These are phyloP conservation scores for Xiphophorus hellerii DNA, from an alignment of 2,113 vertebrate genomes.

Conservation along the genomic window DNA sequence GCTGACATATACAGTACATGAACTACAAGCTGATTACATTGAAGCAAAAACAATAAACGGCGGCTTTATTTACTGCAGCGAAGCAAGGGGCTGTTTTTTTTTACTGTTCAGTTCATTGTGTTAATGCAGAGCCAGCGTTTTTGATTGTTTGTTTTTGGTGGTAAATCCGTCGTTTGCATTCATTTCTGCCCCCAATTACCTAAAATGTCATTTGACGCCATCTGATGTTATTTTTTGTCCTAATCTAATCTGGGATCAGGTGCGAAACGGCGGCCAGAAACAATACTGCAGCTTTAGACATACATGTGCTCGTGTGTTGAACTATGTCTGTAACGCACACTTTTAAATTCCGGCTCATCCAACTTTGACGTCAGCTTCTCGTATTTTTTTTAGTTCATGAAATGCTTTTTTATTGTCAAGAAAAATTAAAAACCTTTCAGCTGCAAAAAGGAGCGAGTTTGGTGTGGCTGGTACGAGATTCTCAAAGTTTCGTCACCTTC, in stretches of 20 bases:
- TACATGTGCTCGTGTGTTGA: too few relatives aligned
- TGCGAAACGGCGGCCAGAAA: too few relatives aligned
- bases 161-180: neutral
- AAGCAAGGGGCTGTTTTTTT: neutral
- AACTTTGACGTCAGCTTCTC: neutral
- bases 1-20: neutral
- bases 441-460: neutral
- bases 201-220: neutral
- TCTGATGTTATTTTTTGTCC: neutral
- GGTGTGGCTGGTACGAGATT: too few relatives aligned
- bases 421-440: neutral
- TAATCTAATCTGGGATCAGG: neutral
- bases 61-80: slow-evolving; percentile 7
- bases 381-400: neutral
- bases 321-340: too few relatives aligned
- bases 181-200: neutral
- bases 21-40: neutral
- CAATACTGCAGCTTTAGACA: too few relatives aligned
- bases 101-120: slow-evolving; percentile 7
- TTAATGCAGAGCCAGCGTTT: slow-evolving; percentile 8
- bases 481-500: too few relatives aligned
- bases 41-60: neutral
- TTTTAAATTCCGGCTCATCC: too few relatives aligned
- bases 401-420: neutral
- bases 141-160: neutral